Evolutionary conservation across 2,888 invertebrate genomes (phyloP), one percentile per base, ranked within the genome.

Genomic region (Acrobasis repandana): DNA sequence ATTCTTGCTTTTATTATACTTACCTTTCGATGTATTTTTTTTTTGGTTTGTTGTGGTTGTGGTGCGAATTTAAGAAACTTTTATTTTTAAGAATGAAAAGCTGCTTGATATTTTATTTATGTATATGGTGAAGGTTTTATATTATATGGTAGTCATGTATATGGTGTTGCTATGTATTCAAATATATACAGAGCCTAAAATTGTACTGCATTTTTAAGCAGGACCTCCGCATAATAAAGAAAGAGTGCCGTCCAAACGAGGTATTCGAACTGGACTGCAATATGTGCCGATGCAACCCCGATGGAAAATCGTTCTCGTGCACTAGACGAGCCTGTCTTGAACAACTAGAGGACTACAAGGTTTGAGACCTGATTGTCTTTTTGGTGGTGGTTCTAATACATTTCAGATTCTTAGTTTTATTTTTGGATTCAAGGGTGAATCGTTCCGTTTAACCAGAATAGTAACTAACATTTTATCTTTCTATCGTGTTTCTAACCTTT

Each of bases 251-350:
- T 0, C 93, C 93, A 0, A 84, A 90, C 57, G 93, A 93, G 69
- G 88, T 92, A 6, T 93, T 93, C 69, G 90, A 90, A 67, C 61
- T 93, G 62, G 93, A 93, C 60, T 94, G 94, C 78, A 94, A 94
- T 70, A 93, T 88, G 74, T 94, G 94, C 70, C 86, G 90, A 15
- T 94, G 94, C 71, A 93, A 93, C 61, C 75, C 85, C n/a, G 93
- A 93, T 57, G 93, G 93, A 9, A 83, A 86, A 54, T 93, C 93
- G 0, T 93, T 88, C 69, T 86, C 90, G 46, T 94, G 93, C 72
- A 93, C 93, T 0, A 83, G 93, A 62, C 79, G 90, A 54, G 85
- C 86, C 28, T 93, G 93, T 63, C 64, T 78, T 28, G 78, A 86
- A 16, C 60, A 48, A 56, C 72, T 16, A 2, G 60, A 80, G 14